phyloP scores from a whole-genome alignment of 64 coral and sea anemone genomes.

The Astreopora myriophthalma region DNA sequence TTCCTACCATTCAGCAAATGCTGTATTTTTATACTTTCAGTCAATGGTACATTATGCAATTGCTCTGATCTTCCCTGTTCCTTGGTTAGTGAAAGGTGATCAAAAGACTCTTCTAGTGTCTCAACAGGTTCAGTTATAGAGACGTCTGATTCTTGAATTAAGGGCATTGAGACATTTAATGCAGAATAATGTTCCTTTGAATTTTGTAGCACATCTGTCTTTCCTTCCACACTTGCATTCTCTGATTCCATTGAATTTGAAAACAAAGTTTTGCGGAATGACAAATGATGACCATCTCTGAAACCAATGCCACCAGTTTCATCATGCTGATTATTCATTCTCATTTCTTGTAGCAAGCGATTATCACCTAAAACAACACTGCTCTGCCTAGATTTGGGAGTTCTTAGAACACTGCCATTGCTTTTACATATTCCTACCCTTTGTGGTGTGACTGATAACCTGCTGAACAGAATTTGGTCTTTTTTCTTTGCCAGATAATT shows the following conservation, averaged over 20 bases:
- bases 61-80: not conserved
- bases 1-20: not conserved
- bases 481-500: conserved; percentile 66
- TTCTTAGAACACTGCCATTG: not conserved
- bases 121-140: not conserved
- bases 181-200: not conserved
- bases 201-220: not conserved
- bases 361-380: conserved; percentile 29
- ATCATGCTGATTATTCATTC: not conserved
- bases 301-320: not conserved
- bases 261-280: not conserved
- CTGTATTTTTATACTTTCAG: not conserved
- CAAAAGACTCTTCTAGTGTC: not conserved
- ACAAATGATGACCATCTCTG: not conserved
- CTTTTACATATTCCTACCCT: not conserved
- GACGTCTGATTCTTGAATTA: not conserved
- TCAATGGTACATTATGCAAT: not conserved
- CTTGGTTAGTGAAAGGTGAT: not conserved
- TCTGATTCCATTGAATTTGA: conserved; percentile 1
- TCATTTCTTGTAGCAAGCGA: not conserved
- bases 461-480: conserved; percentile 17
- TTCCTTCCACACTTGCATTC: not conserved
- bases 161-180: not conserved
- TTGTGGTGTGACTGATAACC: not conserved
- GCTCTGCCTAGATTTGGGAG: conserved; percentile 53